Percentiles rank a stretch among this genome's conserved stretches.
Evolutionary conservation across 2,888 invertebrate species (phyloP).

Genomic region (Habroteleia sp.): DNA sequence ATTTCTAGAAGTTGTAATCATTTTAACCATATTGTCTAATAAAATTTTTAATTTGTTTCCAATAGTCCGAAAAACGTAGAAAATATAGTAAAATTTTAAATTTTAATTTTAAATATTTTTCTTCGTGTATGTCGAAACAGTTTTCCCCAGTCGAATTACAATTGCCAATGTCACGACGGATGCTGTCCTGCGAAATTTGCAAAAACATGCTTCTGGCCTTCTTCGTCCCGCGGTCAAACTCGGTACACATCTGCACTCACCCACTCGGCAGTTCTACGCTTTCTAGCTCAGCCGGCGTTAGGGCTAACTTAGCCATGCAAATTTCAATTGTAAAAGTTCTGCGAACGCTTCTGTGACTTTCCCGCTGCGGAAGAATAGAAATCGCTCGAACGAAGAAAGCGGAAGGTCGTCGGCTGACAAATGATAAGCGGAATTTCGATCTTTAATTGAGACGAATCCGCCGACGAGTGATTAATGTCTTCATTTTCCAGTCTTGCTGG

Average conservation of each 20-base stretch:
- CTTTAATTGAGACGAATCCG: constrained; percentile 19
- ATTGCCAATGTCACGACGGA: too few species aligned
- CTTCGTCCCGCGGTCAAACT: constrained; percentile 41
- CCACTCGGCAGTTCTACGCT: constrained; percentile 53
- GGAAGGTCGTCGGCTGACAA: constrained; percentile 50
- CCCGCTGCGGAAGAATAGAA: constrained; percentile 49
- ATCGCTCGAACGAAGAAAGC: constrained; percentile 47
- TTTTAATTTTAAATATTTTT: too few species aligned
- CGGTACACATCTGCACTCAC: constrained; percentile 46
- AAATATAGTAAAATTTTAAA: too few species aligned
- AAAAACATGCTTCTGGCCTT: too few species aligned
- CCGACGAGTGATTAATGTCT: constrained; percentile 23
- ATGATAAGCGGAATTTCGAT: constrained; percentile 32
- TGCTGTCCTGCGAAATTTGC: too few species aligned
- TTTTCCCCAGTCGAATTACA: too few species aligned
- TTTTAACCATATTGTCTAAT: too few species aligned
- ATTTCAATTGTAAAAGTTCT: constrained; percentile 45
- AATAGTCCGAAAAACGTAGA: too few species aligned
- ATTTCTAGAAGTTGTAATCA: too few species aligned
- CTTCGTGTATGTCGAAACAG: too few species aligned
- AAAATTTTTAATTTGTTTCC: too few species aligned
- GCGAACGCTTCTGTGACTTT: constrained; percentile 39
- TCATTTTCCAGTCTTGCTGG: constrained; percentile 3
- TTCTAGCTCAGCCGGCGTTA: constrained; percentile 36
- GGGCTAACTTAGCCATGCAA: constrained; percentile 30